Evolutionary conservation across 1,140 invertebrate species (phyloP), one percentile per base, ranked within the genome.

Genomic region (Psilanteris sp.): DNA sequence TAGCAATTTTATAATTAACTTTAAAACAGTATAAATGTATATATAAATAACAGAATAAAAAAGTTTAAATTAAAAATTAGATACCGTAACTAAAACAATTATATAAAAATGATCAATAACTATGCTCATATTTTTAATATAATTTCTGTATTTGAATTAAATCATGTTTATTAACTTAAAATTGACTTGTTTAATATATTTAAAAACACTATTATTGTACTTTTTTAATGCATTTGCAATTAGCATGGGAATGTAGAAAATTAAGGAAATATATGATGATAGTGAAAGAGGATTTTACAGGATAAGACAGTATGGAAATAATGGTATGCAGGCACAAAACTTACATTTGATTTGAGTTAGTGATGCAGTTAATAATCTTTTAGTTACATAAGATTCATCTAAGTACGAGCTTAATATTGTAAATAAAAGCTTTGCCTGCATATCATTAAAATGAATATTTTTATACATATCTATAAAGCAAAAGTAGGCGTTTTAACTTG

Each of bases 391-490:
- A n/a, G n/a, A 46, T 74, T 22, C 18, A 57, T 43, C 16, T 54
- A 54, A 39, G 2, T 11, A 66, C 48, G 52, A 52, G 34, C 52
- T 44, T 44, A 57, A 68, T 32, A 31, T 44, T 22, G 1, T 57
- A 15, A 22, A n/a, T 32, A 41, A 73, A 78, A 74, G 70, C 37
- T 79, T 72, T 81, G 83, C 75, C 76, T 74, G 70, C 78, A 54
- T 72, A 77, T 67, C 73, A 79, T 71, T 74, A 55, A 82, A 77
- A 46, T 39, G 62, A 59, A 62, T 37, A 57, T 31, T 62, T 36
- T 24, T 41, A 6, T 52, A 61, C 57, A 34, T 59, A 41, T 27
- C 16, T 52, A 46, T 55, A 1, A 13, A 20, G n/a, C 66, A 61
- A 4, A 54, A 52, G 29, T 52, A 29, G 37, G n/a, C 36, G 36